Conservation (phyloP, 2,113 vertebrate species). For the Gambusia holbrooki region DNA sequence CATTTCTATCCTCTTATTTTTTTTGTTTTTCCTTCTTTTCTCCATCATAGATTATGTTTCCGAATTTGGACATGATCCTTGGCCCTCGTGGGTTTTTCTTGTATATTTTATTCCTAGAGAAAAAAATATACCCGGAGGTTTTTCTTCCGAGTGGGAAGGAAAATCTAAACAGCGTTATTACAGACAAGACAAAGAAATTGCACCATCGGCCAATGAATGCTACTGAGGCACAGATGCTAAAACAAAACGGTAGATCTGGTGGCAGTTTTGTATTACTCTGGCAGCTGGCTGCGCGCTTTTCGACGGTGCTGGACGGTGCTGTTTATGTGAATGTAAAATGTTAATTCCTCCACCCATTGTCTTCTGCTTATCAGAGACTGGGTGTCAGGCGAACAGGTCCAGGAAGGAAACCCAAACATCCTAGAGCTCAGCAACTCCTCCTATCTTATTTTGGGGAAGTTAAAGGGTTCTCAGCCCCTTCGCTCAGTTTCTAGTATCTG, state of each 20-base stretch:
- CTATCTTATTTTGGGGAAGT: too few relatives aligned
- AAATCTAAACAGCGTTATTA: constrained; percentile 26
- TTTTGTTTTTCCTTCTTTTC: too few relatives aligned
- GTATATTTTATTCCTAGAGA: too few relatives aligned
- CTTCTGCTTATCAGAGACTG: neutral
- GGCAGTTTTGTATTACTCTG: neutral
- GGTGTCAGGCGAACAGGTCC: too few relatives aligned
- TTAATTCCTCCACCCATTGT: neutral
- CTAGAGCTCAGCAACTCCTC: too few relatives aligned
- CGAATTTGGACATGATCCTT: neutral
- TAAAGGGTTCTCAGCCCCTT: neutral
- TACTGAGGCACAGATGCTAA: constrained; percentile 12
- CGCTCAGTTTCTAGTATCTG: neutral
- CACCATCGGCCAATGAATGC: constrained; percentile 2
- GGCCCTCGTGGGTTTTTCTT: neutral
- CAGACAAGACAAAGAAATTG: neutral
- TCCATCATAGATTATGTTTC: neutral
- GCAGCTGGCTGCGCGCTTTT: neutral
- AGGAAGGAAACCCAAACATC: too few relatives aligned
- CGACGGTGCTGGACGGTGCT: neutral
- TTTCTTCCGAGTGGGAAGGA: neutral
- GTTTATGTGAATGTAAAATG: neutral
- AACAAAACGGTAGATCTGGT: neutral
- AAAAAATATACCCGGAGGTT: neutral
- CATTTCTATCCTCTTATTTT: neutral